Conservation (phyloP, 2,888 invertebrate species). For the Xestoiulus laeticollis region DNA sequence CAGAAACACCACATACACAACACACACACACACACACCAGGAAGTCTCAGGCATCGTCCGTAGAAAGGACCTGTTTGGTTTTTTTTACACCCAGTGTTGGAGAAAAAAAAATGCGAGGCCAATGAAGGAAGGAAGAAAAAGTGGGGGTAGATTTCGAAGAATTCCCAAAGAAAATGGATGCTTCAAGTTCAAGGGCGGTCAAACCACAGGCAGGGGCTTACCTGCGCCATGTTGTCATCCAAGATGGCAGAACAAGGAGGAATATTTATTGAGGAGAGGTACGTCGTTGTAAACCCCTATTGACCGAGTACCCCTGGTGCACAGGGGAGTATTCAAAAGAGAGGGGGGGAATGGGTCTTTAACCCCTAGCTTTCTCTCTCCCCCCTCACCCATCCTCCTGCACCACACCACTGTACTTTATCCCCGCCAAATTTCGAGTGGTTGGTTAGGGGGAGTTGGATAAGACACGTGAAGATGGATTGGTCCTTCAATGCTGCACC, state of each 20-base stretch:
- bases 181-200: slow-evolving; percentile 49
- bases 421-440: slow-evolving; percentile 30
- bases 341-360: slow-evolving; percentile 23
- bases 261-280: slow-evolving; percentile 36
- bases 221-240: slow-evolving; percentile 45
- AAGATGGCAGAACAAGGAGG: slow-evolving; percentile 43
- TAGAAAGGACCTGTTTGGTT: slow-evolving; percentile 39
- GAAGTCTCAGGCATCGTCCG: slow-evolving; percentile 27
- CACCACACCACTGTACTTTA: slow-evolving; percentile 3
- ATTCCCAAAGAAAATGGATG: slow-evolving; percentile 42
- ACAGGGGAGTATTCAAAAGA: background rate
- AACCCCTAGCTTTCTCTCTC: background rate
- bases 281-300: slow-evolving; percentile 34
- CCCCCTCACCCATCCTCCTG: background rate
- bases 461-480: slow-evolving; percentile 22
- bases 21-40: no score
- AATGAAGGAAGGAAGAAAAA: background rate
- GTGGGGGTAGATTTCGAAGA: slow-evolving; percentile 41
- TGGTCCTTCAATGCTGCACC: slow-evolving; percentile 43
- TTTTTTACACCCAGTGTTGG: background rate
- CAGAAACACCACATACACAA: slow-evolving; percentile 4
- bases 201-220: slow-evolving; percentile 43
- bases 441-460: slow-evolving; percentile 21
- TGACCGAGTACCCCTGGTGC: slow-evolving; percentile 17
- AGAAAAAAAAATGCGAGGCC: slow-evolving; percentile 11